Percentiles rank a stretch among this genome's conserved stretches.
These are phyloP conservation scores for Cydia pomonella DNA, from an alignment of 1,140 invertebrate species.

Conservation along the genomic window DNA sequence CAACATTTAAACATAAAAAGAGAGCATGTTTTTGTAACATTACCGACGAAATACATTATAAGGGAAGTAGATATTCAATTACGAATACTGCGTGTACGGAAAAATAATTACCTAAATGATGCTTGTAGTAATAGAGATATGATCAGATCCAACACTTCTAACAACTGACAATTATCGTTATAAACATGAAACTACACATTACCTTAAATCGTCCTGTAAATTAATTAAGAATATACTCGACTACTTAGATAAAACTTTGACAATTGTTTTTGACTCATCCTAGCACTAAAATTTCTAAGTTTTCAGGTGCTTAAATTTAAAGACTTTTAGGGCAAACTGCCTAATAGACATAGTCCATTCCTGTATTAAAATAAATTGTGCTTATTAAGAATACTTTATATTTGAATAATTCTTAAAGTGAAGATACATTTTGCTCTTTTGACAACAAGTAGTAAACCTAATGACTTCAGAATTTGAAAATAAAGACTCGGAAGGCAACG, in stretches of 20 bases:
- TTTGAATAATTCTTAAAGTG: too few relatives aligned
- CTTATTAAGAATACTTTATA: too few relatives aligned
- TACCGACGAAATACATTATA: neutral
- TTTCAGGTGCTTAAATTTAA: too few relatives aligned
- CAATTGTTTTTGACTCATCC: neutral
- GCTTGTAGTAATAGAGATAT: conserved; percentile 15
- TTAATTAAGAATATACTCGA: neutral
- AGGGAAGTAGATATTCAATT: neutral
- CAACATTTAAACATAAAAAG: neutral
- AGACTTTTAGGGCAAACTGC: too few relatives aligned
- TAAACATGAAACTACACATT: neutral
- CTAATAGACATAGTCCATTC: too few relatives aligned
- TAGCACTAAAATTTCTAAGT: too few relatives aligned
- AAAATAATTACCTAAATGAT: neutral
- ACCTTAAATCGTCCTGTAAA: neutral
- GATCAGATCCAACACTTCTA: conserved; percentile 7
- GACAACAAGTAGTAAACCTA: too few relatives aligned
- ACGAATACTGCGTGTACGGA: neutral
- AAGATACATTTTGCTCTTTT: too few relatives aligned
- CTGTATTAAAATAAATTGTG: too few relatives aligned
- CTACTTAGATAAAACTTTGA: neutral
- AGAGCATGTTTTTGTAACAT: neutral
- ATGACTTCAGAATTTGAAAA: too few relatives aligned
- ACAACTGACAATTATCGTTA: conserved; percentile 6
- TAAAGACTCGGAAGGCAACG: too few relatives aligned